phyloP scores from a whole-genome alignment of 2,888 invertebrate species.

The Tuberolachnus salignus region DNA sequence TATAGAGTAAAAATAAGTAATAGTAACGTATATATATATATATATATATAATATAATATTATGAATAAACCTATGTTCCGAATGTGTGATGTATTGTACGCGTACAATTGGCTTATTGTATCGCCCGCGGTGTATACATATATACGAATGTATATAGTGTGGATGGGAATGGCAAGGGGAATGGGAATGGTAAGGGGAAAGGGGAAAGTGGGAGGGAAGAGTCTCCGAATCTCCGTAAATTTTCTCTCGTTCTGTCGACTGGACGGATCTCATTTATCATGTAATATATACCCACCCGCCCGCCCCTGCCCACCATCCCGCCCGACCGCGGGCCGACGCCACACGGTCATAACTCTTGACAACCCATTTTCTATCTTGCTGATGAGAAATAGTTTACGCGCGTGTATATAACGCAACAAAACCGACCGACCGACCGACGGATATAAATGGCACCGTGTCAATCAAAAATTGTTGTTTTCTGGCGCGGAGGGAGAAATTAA shows the following conservation, averaged over 20 bases:
- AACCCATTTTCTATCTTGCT: constrained; percentile 31
- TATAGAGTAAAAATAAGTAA: no score
- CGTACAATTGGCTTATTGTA: constrained; percentile 23
- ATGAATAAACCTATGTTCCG: background rate
- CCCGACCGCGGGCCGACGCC: background rate
- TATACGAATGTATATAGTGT: background rate
- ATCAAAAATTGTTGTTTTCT: constrained; percentile 35
- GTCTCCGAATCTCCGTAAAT: constrained; percentile 17
- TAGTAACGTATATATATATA: no score
- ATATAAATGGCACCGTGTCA: constrained; percentile 41
- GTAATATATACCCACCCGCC: background rate
- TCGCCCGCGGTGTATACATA: background rate
- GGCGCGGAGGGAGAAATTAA: constrained; percentile 23
- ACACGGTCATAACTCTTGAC: constrained; percentile 28
- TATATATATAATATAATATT: no score
- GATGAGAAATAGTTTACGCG: constrained; percentile 47
- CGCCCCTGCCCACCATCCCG: background rate
- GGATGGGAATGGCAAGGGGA: no score
- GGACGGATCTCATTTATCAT: constrained; percentile 36
- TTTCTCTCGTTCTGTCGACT: constrained; percentile 32
- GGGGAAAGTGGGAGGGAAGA: background rate
- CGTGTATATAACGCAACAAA: background rate
- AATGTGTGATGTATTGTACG: background rate
- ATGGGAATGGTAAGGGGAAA: background rate
- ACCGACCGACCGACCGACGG: constrained; percentile 33